Evolutionary conservation across 2,888 invertebrate species (phyloP), one percentile per base, ranked within the genome.

Genomic region (Drosophila quasianomalipes): DNA sequence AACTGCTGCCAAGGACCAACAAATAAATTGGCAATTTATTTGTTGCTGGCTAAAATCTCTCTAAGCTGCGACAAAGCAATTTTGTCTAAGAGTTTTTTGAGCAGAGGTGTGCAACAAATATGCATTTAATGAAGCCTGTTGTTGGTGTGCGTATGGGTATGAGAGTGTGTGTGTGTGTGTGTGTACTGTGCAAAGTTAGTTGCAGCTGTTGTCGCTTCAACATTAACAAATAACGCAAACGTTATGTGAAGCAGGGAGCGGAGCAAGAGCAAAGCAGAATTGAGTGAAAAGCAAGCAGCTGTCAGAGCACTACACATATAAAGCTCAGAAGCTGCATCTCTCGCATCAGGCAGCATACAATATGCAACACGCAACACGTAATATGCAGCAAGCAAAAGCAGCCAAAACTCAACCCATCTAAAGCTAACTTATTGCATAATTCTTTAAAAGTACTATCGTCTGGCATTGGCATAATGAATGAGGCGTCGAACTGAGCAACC

Each of bases 401-500:
- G 71, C 71, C 70, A 74, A 74, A 80, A 66, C 78, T 76, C 70
- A 77, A 71, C 74, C 70, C 73, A 70, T 80, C 77, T 62, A 76
- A 87, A 83, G 80, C 81, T 87, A 83, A 85, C 90, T 90, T 88
- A 88, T 90, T 79, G 86, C 90, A 85, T 87, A 87, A 87, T 85
- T 80, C 90, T 85, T 85, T 90, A 70, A 85, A 88, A 79, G 77
- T 82, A 75, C 77, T 73, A 81, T 64, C 82, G 85, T 81, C 87
- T 85, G 85, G 76, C 81, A 82, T 86, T 85, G 85, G 85, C 85
- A 89, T 85, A 85, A 85, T 85, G 89, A 85, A 85, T 85, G 79
- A 85, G 89, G 81, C 81, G 82, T 73, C 72, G 75, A 76, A 69
- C 16, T 65, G 72, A 78, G 72, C 83, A 86, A 55, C 76, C 67